Conservation (phyloP, 2,888 invertebrate species). For the Amiota communis region DNA sequence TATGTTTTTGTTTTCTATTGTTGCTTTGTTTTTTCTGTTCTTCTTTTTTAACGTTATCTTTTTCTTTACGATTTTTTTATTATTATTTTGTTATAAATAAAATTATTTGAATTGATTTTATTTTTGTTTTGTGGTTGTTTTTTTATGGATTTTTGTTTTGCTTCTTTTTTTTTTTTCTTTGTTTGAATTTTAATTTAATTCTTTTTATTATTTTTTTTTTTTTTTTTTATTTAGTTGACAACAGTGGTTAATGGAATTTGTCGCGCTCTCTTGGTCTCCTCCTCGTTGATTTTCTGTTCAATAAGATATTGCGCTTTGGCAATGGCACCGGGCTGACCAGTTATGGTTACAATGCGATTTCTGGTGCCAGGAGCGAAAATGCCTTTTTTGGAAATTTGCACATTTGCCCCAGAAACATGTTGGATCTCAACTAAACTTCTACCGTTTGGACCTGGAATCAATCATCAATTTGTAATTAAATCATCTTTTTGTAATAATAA, state of each 20-base stretch:
- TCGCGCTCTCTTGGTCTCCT: conserved; percentile 94
- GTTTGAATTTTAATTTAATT: conserved; percentile 20
- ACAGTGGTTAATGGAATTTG: conserved; percentile 83
- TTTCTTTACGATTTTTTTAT: conserved; percentile 31
- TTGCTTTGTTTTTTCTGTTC: conserved; percentile 31
- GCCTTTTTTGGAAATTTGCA: conserved; percentile 99
- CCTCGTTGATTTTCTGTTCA: conserved; percentile 96
- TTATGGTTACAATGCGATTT: conserved; percentile 97
- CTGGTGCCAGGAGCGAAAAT: conserved; percentile 97
- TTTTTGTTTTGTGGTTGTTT: conserved; percentile 6
- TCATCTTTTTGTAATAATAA: too few relatives aligned
- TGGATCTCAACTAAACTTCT: conserved; percentile 97
- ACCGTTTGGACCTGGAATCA: conserved; percentile 87
- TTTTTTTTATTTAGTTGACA: conserved; percentile 68
- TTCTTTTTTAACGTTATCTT: conserved; percentile 35
- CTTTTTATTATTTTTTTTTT: conserved; percentile 25
- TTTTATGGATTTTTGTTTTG: background rate
- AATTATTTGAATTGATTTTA: background rate
- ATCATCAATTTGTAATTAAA: conserved; percentile 6
- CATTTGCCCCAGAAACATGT: conserved; percentile 96
- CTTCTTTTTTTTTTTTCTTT: conserved; percentile 28
- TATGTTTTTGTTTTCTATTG: background rate
- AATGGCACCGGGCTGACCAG: conserved; percentile 91
- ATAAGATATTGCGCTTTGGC: conserved; percentile 94
- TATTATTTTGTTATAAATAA: conserved; percentile 46